These are phyloP conservation scores for Drosophila kanekoi DNA, from an alignment of 2,888 invertebrate genomes.

Conservation along the genomic window DNA sequence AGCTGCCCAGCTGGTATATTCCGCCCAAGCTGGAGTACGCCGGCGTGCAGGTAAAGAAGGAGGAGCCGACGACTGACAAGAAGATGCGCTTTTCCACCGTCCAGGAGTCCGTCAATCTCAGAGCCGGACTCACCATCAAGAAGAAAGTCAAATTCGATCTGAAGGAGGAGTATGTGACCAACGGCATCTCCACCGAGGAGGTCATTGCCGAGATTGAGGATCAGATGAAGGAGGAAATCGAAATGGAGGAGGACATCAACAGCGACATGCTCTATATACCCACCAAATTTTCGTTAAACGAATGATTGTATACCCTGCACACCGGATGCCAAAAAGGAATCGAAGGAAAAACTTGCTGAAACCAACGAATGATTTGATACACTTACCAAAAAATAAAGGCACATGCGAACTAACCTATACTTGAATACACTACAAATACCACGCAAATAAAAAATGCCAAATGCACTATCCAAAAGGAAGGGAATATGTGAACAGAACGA, in stretches of 20 bases:
- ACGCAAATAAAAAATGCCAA: too few species aligned
- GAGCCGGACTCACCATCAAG: background rate
- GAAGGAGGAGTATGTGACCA: background rate
- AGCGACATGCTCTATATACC: slow-evolving; percentile 19
- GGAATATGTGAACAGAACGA: background rate
- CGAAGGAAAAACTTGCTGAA: background rate
- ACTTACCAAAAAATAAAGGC: too few species aligned
- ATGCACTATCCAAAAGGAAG: too few species aligned
- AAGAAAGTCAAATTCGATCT: background rate
- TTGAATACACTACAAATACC: too few species aligned
- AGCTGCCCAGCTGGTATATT: background rate
- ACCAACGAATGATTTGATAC: background rate
- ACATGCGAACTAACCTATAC: too few species aligned
- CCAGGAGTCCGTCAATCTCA: background rate
- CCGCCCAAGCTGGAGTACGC: background rate
- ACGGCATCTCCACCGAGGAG: background rate
- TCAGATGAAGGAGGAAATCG: background rate
- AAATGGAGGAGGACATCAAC: slow-evolving; percentile 11
- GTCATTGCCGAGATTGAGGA: background rate
- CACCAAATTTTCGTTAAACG: background rate
- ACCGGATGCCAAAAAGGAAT: background rate
- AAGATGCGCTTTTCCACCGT: background rate
- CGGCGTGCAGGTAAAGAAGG: background rate
- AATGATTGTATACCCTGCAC: background rate
- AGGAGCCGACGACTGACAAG: background rate